Percentiles rank a stretch among this genome's conserved stretches.
phyloP scores from a whole-genome alignment of 2,113 vertebrate species.

The Percina caprodes region DNA sequence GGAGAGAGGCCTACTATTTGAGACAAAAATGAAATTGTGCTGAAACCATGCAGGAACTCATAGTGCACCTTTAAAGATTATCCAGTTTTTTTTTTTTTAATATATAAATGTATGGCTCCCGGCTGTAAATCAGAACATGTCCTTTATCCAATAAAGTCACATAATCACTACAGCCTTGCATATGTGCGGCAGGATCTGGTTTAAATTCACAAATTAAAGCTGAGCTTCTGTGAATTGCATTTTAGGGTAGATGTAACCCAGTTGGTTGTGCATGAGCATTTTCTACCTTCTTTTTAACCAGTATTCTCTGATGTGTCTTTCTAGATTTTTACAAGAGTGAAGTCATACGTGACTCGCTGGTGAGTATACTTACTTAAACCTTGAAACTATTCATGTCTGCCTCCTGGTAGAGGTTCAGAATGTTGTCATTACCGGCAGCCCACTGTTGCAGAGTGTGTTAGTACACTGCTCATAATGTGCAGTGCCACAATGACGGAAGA shows the following conservation, averaged over 20 bases:
- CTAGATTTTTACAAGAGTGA: constrained; percentile 98
- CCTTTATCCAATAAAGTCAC: neutral
- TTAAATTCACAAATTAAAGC: neutral
- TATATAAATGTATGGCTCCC: neutral
- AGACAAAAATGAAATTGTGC: too few species aligned
- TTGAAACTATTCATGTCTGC: neutral
- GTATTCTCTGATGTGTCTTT: constrained; percentile 15
- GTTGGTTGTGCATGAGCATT: neutral
- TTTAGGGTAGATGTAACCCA: neutral
- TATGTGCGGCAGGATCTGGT: neutral
- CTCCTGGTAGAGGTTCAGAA: neutral
- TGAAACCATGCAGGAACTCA: too few species aligned
- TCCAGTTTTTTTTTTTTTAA: neutral
- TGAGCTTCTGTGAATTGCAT: neutral
- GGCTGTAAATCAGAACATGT: neutral
- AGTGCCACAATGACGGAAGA: neutral
- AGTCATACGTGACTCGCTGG: constrained; percentile 97
- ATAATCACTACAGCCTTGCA: neutral
- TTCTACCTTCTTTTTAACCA: constrained; percentile 11
- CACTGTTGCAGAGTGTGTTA: neutral
- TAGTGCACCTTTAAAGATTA: neutral
- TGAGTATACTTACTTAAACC: constrained; percentile 83
- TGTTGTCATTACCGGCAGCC: constrained; percentile 7
- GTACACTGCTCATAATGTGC: neutral
- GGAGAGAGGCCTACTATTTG: too few species aligned